phyloP scores from a whole-genome alignment of 1,140 invertebrate species.

The Gyrodactylus bullatarudis region DNA sequence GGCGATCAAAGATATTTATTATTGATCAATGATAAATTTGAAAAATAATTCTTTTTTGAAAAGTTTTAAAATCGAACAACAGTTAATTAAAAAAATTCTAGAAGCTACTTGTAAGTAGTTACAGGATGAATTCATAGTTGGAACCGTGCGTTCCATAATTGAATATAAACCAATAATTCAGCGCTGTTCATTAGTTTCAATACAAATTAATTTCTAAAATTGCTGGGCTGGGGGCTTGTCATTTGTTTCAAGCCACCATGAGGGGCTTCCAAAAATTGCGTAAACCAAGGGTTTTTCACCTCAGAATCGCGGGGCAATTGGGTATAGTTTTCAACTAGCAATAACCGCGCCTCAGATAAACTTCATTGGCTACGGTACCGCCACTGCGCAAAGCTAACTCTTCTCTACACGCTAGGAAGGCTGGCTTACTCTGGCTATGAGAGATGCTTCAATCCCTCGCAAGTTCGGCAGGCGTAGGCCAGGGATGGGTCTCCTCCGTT shows the following conservation, averaged over 20 bases:
- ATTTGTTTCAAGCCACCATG: slow-evolving; percentile 6
- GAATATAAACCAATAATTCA: not conserved
- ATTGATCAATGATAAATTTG: too few species aligned
- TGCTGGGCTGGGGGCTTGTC: not conserved
- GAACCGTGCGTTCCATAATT: not conserved
- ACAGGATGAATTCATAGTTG: not conserved
- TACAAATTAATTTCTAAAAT: not conserved
- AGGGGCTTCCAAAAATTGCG: slow-evolving; percentile 40
- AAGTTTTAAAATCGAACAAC: not conserved
- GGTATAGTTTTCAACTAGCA: slow-evolving; percentile 30
- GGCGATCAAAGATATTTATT: not conserved
- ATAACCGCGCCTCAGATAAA: slow-evolving; percentile 25
- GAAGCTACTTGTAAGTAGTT: not conserved
- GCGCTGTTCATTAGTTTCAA: not conserved
- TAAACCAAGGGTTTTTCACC: slow-evolving; percentile 56
- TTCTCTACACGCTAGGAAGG: too few species aligned
- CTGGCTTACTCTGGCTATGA: too few species aligned
- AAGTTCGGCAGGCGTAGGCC: too few species aligned
- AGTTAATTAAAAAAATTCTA: not conserved
- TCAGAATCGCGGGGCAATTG: slow-evolving; percentile 60
- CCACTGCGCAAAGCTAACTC: slow-evolving; percentile 23
- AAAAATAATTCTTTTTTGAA: not conserved
- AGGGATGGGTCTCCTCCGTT: too few species aligned
- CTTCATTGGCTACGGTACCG: slow-evolving; percentile 25
- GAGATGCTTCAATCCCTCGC: too few species aligned